Base-by-base conservation (phyloP, 2,113 vertebrate species). In the Dicrurus megarhynchus region DNA sequence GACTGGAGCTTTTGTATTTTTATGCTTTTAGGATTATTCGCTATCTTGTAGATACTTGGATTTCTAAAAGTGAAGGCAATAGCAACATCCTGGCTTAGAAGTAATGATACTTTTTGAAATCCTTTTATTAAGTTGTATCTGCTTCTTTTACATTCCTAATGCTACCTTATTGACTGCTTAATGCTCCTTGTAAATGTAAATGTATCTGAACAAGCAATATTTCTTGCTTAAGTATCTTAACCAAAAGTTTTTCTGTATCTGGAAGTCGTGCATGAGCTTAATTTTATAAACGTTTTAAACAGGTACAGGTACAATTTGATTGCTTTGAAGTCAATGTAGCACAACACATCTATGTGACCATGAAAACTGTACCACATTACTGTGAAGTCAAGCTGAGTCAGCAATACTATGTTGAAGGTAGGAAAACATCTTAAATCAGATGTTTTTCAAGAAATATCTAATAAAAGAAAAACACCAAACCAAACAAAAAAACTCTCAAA, bases 241-340 rank as follows among this genome's bases (percentile, higher is more conserved):
- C 13, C 39, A 68, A 47, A 63, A 10, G 4, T 70, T 80, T 84
- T 79, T 16, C 11, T 49, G 16, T 63, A 15, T 77, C 53, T 84
- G 60, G 42, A 90, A 87, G 41, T 90, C 37, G 67, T 5, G 0
- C 27, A 18, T 28, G 75, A 85, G 53, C 73, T 70, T 92, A n/a
- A 33, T 65, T 91, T 92, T 96, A 32, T 83, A 12, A 87, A 82
- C 91, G 30, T 89, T 95, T 93, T 91, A 23, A 94, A 46, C 90
- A 99, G 99, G 97, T 99, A 47, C 96, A 98, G 52, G 92, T 99
- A 39, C 97, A 97, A 47, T 98, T 98, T n/a, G 98, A 98, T 77
- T 99, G 98, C 90, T 97, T 98, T 41, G 95, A 98, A 69, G 97
- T 99, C 70, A 95, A 74, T 16, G 97, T 97, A 33, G 97, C 97